Evolutionary conservation across 2,797 vertebrate genomes (phyloP).

Genomic region (Myripristis murdjan): DNA sequence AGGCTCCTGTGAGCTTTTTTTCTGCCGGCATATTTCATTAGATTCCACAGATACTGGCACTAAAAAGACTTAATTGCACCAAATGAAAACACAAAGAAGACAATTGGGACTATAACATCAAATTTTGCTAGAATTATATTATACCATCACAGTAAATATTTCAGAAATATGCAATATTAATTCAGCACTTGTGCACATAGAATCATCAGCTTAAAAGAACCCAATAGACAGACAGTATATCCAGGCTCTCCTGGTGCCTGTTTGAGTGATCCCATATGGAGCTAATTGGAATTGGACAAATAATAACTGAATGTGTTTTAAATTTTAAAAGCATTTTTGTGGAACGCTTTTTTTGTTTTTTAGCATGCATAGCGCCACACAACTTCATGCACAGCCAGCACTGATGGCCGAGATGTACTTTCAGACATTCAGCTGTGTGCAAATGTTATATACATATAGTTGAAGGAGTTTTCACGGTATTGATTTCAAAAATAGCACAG

Average conservation of each 20-base stretch:
- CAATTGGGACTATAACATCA: slow-evolving; percentile 5
- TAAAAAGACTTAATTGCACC: slow-evolving; percentile 26
- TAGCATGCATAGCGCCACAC: background rate
- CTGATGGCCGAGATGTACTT: too few relatives aligned
- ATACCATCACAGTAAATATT: slow-evolving; percentile 4
- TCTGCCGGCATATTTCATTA: slow-evolving; percentile 25
- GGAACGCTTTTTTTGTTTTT: too few relatives aligned
- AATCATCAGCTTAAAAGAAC: too few relatives aligned
- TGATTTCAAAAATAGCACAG: too few relatives aligned
- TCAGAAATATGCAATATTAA: background rate
- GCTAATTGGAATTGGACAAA: background rate
- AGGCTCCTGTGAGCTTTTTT: slow-evolving; percentile 5
- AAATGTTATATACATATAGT: too few relatives aligned
- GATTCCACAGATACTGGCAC: slow-evolving; percentile 16
- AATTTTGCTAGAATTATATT: slow-evolving; percentile 9
- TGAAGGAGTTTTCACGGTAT: too few relatives aligned
- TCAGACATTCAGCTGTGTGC: too few relatives aligned
- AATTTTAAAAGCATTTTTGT: background rate
- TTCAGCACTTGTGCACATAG: background rate
- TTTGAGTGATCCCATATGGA: background rate
- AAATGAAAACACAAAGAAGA: slow-evolving; percentile 50
- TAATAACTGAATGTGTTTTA: background rate
- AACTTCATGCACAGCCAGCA: background rate
- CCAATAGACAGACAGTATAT: background rate
- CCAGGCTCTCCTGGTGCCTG: background rate